These are phyloP conservation scores for Bos javanicus DNA, from an alignment of 2,113 vertebrate species.

Conservation along the genomic window DNA sequence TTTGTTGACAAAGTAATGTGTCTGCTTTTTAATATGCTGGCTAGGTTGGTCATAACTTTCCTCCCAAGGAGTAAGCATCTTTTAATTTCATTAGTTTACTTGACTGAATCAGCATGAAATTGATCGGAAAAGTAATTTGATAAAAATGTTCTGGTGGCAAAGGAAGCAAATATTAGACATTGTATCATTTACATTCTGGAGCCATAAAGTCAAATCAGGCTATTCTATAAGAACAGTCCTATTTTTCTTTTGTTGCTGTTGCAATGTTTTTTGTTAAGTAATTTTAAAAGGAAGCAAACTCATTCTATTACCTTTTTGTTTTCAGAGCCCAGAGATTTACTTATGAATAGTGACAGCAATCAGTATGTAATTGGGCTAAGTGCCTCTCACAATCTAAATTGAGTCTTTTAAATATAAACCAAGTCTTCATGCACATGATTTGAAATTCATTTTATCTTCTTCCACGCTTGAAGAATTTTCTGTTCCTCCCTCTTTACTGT, in stretches of 20 bases:
- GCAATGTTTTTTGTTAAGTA: neutral
- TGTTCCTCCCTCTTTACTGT: neutral
- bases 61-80: neutral
- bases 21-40: neutral
- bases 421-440: neutral
- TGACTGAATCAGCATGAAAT: neutral
- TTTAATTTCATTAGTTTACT: neutral
- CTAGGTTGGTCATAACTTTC: neutral
- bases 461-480: neutral
- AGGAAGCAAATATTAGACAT: neutral
- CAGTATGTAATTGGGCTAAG: neutral
- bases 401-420: neutral
- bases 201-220: neutral
- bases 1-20: neutral
- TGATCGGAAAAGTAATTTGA: neutral
- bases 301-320: slow-evolving; percentile 3
- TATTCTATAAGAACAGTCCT: neutral
- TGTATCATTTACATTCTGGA: neutral
- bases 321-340: neutral
- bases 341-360: neutral
- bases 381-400: neutral
- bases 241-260: neutral
- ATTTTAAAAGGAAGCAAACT: neutral
- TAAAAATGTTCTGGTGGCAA: neutral
- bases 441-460: neutral